Base-by-base conservation (phyloP, 2,888 invertebrate species). In the Alloscopus bannaensis region DNA sequence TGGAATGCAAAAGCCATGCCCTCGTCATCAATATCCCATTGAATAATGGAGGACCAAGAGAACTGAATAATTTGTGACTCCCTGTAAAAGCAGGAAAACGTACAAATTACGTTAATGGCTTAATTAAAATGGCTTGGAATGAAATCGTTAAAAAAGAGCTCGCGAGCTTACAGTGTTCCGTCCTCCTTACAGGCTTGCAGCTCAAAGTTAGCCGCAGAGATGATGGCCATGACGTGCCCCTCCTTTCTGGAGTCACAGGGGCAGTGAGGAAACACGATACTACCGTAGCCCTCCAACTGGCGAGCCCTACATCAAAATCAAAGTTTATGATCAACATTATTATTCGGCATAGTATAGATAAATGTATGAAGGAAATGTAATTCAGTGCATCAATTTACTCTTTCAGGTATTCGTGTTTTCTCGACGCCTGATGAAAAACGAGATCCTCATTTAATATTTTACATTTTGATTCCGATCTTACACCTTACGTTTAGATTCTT, bases 251-350 rank as follows among this genome's bases (percentile, higher is more conserved):
- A 94, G 90, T 97, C 97, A 89, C 97, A 96, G 36, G 94, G 91
- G 88, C 98, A 94, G 90, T 97, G 96, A 29, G 99, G 99, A 90
- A 99, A 98, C 64, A 95, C 94, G 16, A 98, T 91, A 88, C 95
- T 94, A 0, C 96, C 97, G 89, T 99, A 99, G 60, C 98, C 99
- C 68, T 95, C 94, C 86, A 98, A 90, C 84, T 93, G 91, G 77
- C 96, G 92, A 20, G 95, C 97, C 85, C 95, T n/a, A n/a, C n/a
- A n/a, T n/a, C n/a, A n/a, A n/a, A n/a, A n/a, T n/a, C n/a, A n/a
- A n/a, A n/a, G n/a, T n/a, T n/a, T n/a, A n/a, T n/a, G n/a, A n/a
- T n/a, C n/a, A n/a, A n/a, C n/a, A n/a, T n/a, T n/a, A n/a, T n/a
- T n/a, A n/a, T n/a, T n/a, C n/a, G n/a, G n/a, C n/a, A n/a, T n/a